These are phyloP conservation scores for Masticophis lateralis DNA, from an alignment of 2,797 vertebrate genomes.

Conservation along the genomic window DNA sequence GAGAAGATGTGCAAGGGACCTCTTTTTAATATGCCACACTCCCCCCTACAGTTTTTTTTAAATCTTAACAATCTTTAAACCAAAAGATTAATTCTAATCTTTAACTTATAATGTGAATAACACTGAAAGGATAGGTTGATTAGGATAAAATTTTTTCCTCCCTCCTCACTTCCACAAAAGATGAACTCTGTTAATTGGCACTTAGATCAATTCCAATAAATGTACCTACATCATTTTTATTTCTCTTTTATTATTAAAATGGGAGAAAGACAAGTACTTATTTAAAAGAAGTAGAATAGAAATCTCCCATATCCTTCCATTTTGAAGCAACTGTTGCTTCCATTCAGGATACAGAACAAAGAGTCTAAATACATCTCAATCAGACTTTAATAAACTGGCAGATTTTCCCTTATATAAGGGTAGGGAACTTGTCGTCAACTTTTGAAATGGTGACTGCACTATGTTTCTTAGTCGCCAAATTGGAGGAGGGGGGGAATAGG, in stretches of 20 bases:
- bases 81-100: not conserved
- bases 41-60: not conserved
- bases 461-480: no score
- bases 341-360: not conserved
- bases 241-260: not conserved
- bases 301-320: not conserved
- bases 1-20: not conserved
- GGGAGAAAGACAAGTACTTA: not conserved
- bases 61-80: not conserved
- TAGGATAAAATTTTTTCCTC: not conserved
- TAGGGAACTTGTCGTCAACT: not conserved
- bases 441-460: fast-evolving
- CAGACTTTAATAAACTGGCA: not conserved
- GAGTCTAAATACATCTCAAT: not conserved
- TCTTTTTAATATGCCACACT: not conserved
- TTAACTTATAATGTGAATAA: not conserved
- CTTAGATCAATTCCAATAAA: not conserved
- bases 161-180: not conserved
- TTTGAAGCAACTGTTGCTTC: not conserved
- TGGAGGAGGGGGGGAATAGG: no score
- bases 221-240: not conserved
- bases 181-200: not conserved
- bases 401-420: not conserved
- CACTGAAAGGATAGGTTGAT: not conserved
- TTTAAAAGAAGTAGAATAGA: not conserved